phyloP scores from a whole-genome alignment of 2,113 vertebrate species.

The Halichoeres trimaculatus region DNA sequence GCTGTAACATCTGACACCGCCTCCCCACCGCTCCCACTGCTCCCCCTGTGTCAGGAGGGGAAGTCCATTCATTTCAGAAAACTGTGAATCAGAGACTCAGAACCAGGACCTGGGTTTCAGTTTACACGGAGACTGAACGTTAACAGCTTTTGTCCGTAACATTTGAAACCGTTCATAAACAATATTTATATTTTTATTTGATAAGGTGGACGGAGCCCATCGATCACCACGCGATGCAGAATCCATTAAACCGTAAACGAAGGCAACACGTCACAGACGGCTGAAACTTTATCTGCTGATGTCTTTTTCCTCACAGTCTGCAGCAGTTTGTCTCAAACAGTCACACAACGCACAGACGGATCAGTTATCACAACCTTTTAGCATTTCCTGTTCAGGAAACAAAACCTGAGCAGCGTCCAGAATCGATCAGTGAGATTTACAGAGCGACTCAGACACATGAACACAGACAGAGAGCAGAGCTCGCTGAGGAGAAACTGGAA shows the following conservation, averaged over 20 bases:
- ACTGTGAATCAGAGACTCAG: constrained; percentile 63
- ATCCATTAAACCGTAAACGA: constrained; percentile 23
- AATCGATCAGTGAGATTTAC: constrained; percentile 35
- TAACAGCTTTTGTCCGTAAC: constrained; percentile 55
- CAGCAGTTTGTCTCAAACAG: constrained; percentile 18
- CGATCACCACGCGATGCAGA: constrained; percentile 25
- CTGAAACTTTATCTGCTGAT: constrained; percentile 33
- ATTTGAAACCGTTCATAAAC: constrained; percentile 71
- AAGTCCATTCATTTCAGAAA: constrained; percentile 70
- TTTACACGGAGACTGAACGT: constrained; percentile 66
- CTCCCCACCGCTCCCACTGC: constrained; percentile 63
- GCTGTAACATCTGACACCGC: constrained; percentile 67
- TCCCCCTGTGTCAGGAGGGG: constrained; percentile 66
- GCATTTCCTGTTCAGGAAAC: constrained; percentile 49
- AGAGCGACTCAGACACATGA: not conserved
- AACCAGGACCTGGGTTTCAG: constrained; percentile 63
- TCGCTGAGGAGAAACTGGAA: not conserved
- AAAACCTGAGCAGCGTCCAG: constrained; percentile 28
- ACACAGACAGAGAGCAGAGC: not conserved
- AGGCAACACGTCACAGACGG: constrained; percentile 19
- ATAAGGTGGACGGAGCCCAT: constrained; percentile 36
- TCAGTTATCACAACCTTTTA: constrained; percentile 44
- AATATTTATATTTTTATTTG: constrained; percentile 56
- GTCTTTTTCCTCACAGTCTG: constrained; percentile 25
- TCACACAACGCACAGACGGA: constrained; percentile 30